A percentile compares a stretch with the other conserved stretches of the same genome.
Evolutionary conservation across 1,140 invertebrate genomes (phyloP).

Genomic region (Teleogryllus occipitalis): DNA sequence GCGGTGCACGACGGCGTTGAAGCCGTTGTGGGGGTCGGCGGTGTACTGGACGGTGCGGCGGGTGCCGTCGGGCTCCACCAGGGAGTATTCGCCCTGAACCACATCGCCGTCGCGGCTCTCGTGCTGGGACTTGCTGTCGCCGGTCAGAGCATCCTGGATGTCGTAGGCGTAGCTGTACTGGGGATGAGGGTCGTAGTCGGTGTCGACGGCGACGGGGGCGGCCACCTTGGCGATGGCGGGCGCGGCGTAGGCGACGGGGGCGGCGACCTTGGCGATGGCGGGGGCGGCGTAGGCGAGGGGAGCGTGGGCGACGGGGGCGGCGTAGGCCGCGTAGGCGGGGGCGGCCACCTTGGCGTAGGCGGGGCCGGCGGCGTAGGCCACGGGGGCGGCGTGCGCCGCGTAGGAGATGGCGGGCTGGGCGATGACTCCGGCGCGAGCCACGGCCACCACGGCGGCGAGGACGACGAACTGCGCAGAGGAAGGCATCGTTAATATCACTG

Average conservation of each 20-base stretch:
- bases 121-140: constrained; percentile 27
- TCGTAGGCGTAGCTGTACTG: constrained; percentile 21
- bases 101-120: constrained; percentile 22
- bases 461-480: constrained; percentile 16
- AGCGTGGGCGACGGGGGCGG: constrained; percentile 23
- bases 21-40: constrained; percentile 20
- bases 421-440: constrained; percentile 20
- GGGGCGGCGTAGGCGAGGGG: constrained; percentile 22
- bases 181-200: constrained; percentile 24
- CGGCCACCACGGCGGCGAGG: constrained; percentile 23
- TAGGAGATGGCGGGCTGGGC: constrained; percentile 18
- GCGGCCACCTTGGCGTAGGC: constrained; percentile 29
- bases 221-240: constrained; percentile 18
- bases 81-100: constrained; percentile 17
- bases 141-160: constrained; percentile 22
- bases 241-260: neutral
- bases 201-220: constrained; percentile 25
- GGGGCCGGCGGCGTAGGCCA: constrained; percentile 16
- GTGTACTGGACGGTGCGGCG: constrained; percentile 17
- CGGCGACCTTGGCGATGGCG: constrained; percentile 20
- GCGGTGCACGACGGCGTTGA: neutral
- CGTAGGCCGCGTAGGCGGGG: constrained; percentile 28
- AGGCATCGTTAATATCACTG: no score
- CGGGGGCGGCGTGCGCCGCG: constrained; percentile 19
- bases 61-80: constrained; percentile 20